Evolutionary conservation across 2,888 invertebrate genomes (phyloP).

Genomic region (Hyposoter didymator): DNA sequence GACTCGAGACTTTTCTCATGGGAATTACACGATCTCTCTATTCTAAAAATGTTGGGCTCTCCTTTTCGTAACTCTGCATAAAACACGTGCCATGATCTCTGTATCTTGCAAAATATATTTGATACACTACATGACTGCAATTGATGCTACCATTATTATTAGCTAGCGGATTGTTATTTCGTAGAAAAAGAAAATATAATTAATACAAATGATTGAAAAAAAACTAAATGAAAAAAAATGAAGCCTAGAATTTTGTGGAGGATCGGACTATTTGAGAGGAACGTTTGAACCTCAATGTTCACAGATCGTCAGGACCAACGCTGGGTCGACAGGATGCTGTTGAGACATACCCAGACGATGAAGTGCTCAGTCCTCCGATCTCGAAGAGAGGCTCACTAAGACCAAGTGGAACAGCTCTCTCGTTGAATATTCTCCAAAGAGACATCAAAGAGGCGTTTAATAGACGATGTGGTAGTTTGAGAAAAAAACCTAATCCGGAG

Average conservation of each 20-base stretch:
- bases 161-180: constrained; percentile 55
- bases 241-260: background rate
- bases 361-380: constrained; percentile 79
- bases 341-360: constrained; percentile 81
- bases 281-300: constrained; percentile 63
- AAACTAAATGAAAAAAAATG: background rate
- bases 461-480: constrained; percentile 82
- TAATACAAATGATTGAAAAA: constrained; percentile 16
- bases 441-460: constrained; percentile 83
- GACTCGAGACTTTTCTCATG: background rate
- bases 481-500: constrained; percentile 82
- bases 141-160: constrained; percentile 47
- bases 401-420: constrained; percentile 81
- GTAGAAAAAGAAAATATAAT: constrained; percentile 36
- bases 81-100: constrained; percentile 23
- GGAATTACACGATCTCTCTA: background rate
- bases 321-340: constrained; percentile 83
- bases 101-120: constrained; percentile 18
- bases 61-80: background rate
- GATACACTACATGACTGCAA: constrained; percentile 13
- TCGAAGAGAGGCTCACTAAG: constrained; percentile 83
- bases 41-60: background rate
- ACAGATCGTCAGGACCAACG: constrained; percentile 79
- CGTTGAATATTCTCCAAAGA: constrained; percentile 81
- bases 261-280: constrained; percentile 8